Percentiles rank a stretch among this genome's conserved stretches.
Conservation (phyloP, 2,888 invertebrate species). For the Oscheius myriophilus region DNA sequence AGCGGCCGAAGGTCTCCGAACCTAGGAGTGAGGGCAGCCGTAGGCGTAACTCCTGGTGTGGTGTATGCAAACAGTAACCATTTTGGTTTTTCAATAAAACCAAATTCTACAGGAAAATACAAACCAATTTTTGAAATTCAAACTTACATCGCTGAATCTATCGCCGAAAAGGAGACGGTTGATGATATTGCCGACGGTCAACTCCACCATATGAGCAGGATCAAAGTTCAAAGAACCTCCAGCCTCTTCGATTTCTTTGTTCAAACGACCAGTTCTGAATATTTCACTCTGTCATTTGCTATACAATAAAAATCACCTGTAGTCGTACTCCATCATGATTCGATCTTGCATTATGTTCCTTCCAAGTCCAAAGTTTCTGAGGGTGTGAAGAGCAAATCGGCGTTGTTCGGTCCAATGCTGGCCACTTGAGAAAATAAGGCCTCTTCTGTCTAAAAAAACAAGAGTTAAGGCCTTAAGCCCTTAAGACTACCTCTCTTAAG, state of each 20-base stretch:
- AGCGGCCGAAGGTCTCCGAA: too few relatives aligned
- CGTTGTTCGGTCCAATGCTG: slow-evolving; percentile 15
- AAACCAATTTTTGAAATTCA: too few relatives aligned
- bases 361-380: slow-evolving; percentile 21
- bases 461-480: too few relatives aligned
- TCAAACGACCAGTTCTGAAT: neutral
- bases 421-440: slow-evolving; percentile 17
- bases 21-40: too few relatives aligned
- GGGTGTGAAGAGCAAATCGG: slow-evolving; percentile 4
- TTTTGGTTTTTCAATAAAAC: too few relatives aligned
- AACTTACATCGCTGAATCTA: neutral
- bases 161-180: neutral
- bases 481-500: neutral
- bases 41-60: too few relatives aligned
- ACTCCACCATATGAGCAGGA: slow-evolving; percentile 13
- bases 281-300: too few relatives aligned
- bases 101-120: too few relatives aligned
- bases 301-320: neutral
- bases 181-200: slow-evolving; percentile 5
- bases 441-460: neutral
- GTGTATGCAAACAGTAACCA: too few relatives aligned
- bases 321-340: slow-evolving; percentile 12
- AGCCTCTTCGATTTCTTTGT: neutral
- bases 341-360: slow-evolving; percentile 19
- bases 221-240: neutral